Conservation (phyloP, 23 tunicate genomes). For the Trididemnum clinides region DNA sequence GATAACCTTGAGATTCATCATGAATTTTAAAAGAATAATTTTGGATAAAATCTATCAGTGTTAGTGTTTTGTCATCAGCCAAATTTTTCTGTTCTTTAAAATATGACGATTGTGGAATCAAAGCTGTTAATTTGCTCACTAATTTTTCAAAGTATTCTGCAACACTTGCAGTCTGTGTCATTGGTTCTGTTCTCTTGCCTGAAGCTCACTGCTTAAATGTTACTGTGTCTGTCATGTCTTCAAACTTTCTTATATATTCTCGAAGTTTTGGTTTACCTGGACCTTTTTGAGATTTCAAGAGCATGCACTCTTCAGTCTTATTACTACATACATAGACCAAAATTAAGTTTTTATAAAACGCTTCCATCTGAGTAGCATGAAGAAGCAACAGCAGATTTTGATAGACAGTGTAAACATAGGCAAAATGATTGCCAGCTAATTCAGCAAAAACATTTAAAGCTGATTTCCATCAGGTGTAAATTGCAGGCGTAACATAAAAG, state of each 20-base stretch:
- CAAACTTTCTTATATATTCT: background rate
- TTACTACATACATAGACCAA: background rate
- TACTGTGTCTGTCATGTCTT: background rate
- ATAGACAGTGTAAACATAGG: too few species aligned
- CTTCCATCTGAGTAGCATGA: background rate
- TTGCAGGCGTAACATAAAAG: too few species aligned
- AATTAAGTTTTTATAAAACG: background rate
- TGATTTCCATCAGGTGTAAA: too few species aligned
- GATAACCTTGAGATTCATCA: too few species aligned
- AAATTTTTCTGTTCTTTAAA: background rate
- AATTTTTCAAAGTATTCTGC: background rate
- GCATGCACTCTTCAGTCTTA: background rate
- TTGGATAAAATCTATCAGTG: background rate
- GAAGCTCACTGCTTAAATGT: background rate
- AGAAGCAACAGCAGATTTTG: too few species aligned
- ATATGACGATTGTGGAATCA: background rate
- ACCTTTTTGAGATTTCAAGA: background rate
- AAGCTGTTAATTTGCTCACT: background rate
- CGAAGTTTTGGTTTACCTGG: too few species aligned
- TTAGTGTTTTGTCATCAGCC: background rate
- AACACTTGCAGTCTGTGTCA: background rate
- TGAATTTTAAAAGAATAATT: background rate
- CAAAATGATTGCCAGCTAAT: too few species aligned
- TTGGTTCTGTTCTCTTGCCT: background rate
- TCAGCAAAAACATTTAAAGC: too few species aligned